Evolutionary conservation across 30 jellyfish, hydroid and myxozoan species (phyloP), one percentile per base, ranked within the genome.

Genomic region (Pseudorhiza aurosa): DNA sequence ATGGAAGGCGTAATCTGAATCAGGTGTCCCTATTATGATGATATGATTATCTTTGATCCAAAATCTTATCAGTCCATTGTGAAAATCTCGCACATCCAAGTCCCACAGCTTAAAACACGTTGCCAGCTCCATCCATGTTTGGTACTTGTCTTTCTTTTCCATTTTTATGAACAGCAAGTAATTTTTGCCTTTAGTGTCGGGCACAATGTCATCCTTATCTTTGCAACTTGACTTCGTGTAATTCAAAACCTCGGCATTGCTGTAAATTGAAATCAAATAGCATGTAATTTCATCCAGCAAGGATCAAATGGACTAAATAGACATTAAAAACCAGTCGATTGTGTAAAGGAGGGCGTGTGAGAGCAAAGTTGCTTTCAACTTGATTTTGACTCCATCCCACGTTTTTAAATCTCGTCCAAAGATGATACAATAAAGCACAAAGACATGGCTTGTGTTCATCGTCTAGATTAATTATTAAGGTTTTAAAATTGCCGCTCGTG

Each of bases 61-160:
- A 68, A 90, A 83, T 33, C 97, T 27, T 68, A 92, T 85, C 70
- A 77, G 27, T n/a, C 89, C 87, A 74, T 83, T 65, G 55, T 90
- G 97, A 68, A 90, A 90, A 19, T 96, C 90, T 14, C 97, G 94
- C 63, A 51, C 72, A 57, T 90, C 87, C 63, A 83, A 71, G 72
- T 90, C 97, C 97, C 97, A 90, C 33, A 90, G 71, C 36, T 71
- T 85, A 44, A 81, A 90, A 63, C 97, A 90, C 39, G 31, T 58
- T 24, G 97, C 97, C 14, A 90, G 58, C 55, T 68, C 50, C 67
- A 44, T 30, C 97, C 97, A 53, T 0, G 57, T 6, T 10, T 72
- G 46, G 51, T 39, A 12, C 28, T 8, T 72, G 24, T 51, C 21
- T 4, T 22, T 33, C 22, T 75, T 65, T 25, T 71, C 73, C 77